These are phyloP conservation scores for Sitodiplosis mosellana DNA, from an alignment of 1,140 invertebrate genomes.

Conservation along the genomic window DNA sequence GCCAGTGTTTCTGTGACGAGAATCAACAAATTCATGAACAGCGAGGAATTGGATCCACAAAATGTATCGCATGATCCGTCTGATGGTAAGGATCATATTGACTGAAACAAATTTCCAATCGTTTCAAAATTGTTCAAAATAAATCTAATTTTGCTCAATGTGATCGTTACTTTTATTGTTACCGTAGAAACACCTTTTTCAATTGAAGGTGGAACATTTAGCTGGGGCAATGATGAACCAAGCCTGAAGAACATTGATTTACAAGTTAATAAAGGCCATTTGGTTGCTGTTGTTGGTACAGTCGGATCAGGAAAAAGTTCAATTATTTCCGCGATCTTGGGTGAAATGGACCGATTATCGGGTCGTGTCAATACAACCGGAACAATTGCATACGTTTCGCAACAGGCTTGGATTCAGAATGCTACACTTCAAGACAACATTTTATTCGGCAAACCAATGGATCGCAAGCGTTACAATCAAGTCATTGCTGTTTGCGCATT, in stretches of 20 bases:
- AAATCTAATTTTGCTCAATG: not conserved
- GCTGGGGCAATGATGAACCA: conserved; percentile 45
- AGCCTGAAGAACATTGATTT: conserved; percentile 57
- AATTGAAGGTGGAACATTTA: conserved; percentile 59
- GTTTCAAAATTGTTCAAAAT: too few species aligned
- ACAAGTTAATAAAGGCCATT: conserved; percentile 37
- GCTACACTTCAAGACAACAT: conserved; percentile 65
- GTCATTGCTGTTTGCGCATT: conserved; percentile 29
- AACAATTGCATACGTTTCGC: conserved; percentile 62
- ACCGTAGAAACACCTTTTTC: conserved; percentile 30
- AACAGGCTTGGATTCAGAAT: conserved; percentile 85
- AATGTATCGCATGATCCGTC: conserved; percentile 53
- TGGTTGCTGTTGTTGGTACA: conserved; percentile 64
- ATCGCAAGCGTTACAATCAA: conserved; percentile 25
- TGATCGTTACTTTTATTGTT: not conserved
- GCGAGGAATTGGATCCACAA: conserved; percentile 60
- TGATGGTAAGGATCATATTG: conserved; percentile 40
- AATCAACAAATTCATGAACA: conserved; percentile 80
- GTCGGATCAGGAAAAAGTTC: conserved; percentile 70
- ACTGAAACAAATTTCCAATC: not conserved
- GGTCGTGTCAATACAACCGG: conserved; percentile 61
- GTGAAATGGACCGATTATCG: conserved; percentile 60
- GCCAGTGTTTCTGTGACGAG: conserved; percentile 61
- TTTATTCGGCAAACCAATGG: conserved; percentile 36
- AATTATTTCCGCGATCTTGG: conserved; percentile 60